A percentile compares a stretch with the other conserved stretches of the same genome.
phyloP scores from a whole-genome alignment of 2,888 invertebrate species.

The Alsophila aescularia region DNA sequence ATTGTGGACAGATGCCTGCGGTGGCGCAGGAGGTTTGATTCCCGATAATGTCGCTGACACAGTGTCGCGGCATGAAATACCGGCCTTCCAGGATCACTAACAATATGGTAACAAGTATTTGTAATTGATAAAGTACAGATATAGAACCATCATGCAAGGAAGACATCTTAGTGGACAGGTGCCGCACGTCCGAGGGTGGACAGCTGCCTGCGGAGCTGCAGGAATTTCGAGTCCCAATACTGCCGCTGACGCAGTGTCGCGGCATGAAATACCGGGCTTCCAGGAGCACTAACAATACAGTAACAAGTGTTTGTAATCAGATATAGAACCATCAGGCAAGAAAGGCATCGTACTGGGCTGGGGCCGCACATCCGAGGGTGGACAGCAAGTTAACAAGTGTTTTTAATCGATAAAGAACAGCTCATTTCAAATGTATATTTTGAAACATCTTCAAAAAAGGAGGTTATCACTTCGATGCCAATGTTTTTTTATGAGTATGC shows the following conservation, averaged over 20 bases:
- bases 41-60: slow-evolving; percentile 90
- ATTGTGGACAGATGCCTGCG: slow-evolving; percentile 91
- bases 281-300: slow-evolving; percentile 93
- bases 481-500: too few species aligned
- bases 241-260: slow-evolving; percentile 90
- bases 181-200: slow-evolving; percentile 92
- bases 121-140: background rate
- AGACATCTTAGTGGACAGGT: slow-evolving; percentile 94
- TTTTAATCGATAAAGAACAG: too few species aligned
- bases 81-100: slow-evolving; percentile 91
- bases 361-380: slow-evolving; percentile 93
- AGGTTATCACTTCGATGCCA: too few species aligned
- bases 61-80: slow-evolving; percentile 93
- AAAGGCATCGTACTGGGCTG: slow-evolving; percentile 93
- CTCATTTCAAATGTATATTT: too few species aligned
- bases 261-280: slow-evolving; percentile 93
- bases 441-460: too few species aligned
- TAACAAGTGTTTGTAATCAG: too few species aligned
- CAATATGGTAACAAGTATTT: slow-evolving; percentile 87
- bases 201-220: slow-evolving; percentile 91
- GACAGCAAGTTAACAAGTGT: slow-evolving; percentile 87
- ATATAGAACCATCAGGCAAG: slow-evolving; percentile 87
- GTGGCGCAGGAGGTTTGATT: slow-evolving; percentile 93
- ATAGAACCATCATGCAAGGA: background rate
- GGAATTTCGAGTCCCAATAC: slow-evolving; percentile 93